Conservation (phyloP, 64 coral and sea anemone genomes). For the Porites australiensis region DNA sequence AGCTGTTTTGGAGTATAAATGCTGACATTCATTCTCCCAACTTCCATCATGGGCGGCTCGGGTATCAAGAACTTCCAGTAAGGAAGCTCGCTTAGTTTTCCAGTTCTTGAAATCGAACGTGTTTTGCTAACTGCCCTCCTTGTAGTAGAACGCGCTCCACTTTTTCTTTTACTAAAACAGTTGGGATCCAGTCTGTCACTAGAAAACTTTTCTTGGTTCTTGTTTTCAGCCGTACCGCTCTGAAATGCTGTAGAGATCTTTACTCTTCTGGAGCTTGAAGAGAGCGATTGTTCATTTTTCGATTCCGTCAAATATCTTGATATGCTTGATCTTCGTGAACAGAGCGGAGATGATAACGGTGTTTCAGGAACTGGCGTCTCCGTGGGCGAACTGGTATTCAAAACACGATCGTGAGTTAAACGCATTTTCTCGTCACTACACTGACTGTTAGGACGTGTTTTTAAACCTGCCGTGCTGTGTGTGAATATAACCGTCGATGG, state of each 20-base stretch:
- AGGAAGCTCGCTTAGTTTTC: constrained; percentile 71
- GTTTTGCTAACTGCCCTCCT: not conserved
- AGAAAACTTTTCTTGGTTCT: not conserved
- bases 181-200: not conserved
- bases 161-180: not conserved
- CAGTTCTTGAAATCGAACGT: constrained; percentile 59
- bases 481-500: not conserved
- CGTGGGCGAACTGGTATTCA: not conserved
- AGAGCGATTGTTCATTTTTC: not conserved
- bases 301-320: constrained; percentile 13
- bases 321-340: constrained; percentile 43
- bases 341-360: not conserved
- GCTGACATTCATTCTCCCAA: constrained; percentile 95
- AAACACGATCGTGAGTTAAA: not conserved
- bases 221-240: not conserved
- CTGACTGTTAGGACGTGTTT: constrained; percentile 39
- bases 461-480: not conserved
- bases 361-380: not conserved
- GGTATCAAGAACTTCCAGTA: constrained; percentile 95
- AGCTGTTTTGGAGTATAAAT: constrained; percentile 95
- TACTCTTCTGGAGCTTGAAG: not conserved
- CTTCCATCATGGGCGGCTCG: constrained; percentile 83
- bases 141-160: not conserved
- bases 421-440: not conserved
- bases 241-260: not conserved